Evolutionary conservation across 2,113 vertebrate species (phyloP), one percentile per base, ranked within the genome.

Genomic region (Balaenoptera acutorostrata): DNA sequence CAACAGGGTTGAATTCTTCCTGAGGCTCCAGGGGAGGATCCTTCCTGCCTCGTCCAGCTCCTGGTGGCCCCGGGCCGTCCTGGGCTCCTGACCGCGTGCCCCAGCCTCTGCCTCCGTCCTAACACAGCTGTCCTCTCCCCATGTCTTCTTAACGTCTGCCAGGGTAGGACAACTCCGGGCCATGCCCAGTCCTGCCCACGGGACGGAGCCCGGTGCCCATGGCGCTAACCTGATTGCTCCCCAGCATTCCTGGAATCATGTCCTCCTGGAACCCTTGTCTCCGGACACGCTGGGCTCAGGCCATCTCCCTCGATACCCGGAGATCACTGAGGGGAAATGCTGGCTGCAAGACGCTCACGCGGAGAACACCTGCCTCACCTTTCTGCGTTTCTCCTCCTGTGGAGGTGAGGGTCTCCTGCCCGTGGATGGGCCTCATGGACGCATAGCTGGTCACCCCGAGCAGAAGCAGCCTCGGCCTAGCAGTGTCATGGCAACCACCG

Each of bases 391-490:
- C 44, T 66, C 39, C 20, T 12, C 71, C 23, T 27, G 12, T 2
- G 5, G 20, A 46, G 27, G 12, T 31, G 29, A 33, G 61, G 36
- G 27, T 61, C 23, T 83, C 52, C 33, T 11, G 52, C 9, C 23
- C 10, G 0, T 0, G 0, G 25, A 49, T 1, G 8, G 97, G 96
- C 97, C 55, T 72, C 82, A 4, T 4, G 93, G 97, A 72, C n/a
- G 71, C 97, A 75, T 96, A 98, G 97, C 97, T 94, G 95, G 96
- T 91, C 97, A 96, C 97, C 98, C 96, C 93, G 96, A 98, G 97
- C 82, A 55, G 96, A 80, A 97, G 92, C 96, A 96, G 96, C 93
- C 74, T 97, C 74, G 94, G 95, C 95, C 83, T 33, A 81, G 97
- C 1, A 3, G 10, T n/a, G 90, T n/a, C 66, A 11, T 15, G 20